Evolutionary conservation across 2,113 vertebrate species (phyloP), one percentile per base, ranked within the genome.

Genomic region (Mystacornis crossleyi): DNA sequence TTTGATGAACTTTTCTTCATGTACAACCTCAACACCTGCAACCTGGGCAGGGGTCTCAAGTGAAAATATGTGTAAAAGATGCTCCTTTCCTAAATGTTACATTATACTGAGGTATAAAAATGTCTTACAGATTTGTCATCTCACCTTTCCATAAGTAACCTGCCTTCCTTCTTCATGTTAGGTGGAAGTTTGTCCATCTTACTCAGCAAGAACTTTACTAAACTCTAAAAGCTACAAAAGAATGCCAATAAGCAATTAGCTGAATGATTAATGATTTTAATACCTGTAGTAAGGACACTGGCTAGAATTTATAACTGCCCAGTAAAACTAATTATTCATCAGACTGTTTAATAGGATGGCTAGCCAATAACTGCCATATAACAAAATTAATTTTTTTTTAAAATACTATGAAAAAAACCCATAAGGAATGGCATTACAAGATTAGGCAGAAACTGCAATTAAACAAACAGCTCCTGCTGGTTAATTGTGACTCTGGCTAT

Each of bases 181-280:
- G 50, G 29, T 31, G 66, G 47, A 90, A 75, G 47, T 91, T 97
- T 87, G 88, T 65, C 82, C 47, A 29, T 57, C 38, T 77, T 95
- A 86, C 29, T 89, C 43, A 85, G 89, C 42, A 86, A 62, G 91
- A 94, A 91, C 45, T 90, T 94, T 69, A 65, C 31, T 83, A 93
- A 92, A 96, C 57, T 78, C 18, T 73, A 58, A 87, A 86, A 87
- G 89, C 77, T 86, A 92, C 73, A 88, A 89, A 93, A 89, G 87
- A 95, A 95, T 95, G 92, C 58, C 93, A 97, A 94, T 83, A 95
- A 92, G 88, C 81, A 94, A 96, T 95, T 95, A 97, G 53, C 77
- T 75, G 60, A 95, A 94, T 94, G 93, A 96, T 93, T 96, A 79
- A 96, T 96, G n/a, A 89, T 95, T 95, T 95, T 95, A 95, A 93